These are phyloP conservation scores for Myiagra hebetior DNA, from an alignment of 2,113 vertebrate species.

Conservation along the genomic window DNA sequence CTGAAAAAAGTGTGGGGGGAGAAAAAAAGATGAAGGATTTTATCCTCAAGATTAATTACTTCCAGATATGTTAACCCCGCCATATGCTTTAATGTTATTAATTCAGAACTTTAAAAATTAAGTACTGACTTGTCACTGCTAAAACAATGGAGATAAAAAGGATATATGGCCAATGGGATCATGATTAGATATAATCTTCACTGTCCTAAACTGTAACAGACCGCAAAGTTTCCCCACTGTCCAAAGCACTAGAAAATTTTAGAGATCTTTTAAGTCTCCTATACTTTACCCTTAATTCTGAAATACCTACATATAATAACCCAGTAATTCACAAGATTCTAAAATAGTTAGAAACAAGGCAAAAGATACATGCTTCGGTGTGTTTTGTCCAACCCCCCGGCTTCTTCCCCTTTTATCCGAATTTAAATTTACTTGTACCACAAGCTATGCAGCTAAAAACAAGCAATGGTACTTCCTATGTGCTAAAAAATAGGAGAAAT, in stretches of 20 bases:
- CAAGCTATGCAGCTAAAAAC: neutral
- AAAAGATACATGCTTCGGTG: neutral
- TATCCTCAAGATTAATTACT: neutral
- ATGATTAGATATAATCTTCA: neutral
- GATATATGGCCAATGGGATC: neutral
- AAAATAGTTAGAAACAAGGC: neutral
- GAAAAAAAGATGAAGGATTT: neutral
- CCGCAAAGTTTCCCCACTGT: neutral
- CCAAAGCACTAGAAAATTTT: neutral
- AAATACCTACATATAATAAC: neutral
- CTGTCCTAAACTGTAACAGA: neutral
- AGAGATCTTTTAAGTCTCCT: neutral
- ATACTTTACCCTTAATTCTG: neutral
- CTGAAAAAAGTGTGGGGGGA: neutral
- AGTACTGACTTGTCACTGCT: neutral
- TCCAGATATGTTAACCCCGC: neutral
- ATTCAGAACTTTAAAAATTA: neutral
- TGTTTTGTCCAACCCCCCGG: accelerated
- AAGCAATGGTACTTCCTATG: neutral
- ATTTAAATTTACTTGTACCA: neutral
- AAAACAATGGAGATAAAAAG: neutral
- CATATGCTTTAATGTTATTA: neutral
- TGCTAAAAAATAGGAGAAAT: neutral
- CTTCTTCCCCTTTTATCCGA: neutral
- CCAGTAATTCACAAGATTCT: neutral